Percentiles rank a stretch among this genome's conserved stretches.
Conservation (phyloP, 2,888 invertebrate genomes). For the Machimus atricapillus region DNA sequence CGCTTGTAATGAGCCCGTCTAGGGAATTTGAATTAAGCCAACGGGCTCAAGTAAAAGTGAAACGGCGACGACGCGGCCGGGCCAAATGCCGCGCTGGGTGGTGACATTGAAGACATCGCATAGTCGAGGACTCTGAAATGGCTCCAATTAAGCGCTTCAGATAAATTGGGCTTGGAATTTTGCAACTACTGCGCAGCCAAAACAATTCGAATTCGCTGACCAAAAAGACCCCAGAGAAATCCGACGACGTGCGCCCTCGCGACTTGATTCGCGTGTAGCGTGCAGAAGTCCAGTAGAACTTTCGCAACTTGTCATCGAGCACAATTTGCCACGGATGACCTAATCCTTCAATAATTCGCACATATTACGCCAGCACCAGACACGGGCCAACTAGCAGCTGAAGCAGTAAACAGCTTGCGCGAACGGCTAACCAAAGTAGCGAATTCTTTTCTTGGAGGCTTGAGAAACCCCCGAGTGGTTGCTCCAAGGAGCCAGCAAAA, state of each 20-base stretch:
- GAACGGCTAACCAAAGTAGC: background rate
- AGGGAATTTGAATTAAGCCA: background rate
- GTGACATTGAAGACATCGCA: background rate
- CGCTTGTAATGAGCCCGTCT: background rate
- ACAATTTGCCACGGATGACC: conserved; percentile 27
- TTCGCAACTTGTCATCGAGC: conserved; percentile 24
- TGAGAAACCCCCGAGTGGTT: background rate
- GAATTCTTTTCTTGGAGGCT: background rate
- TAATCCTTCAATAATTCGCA: conserved; percentile 32
- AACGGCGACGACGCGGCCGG: background rate
- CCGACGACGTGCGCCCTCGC: background rate
- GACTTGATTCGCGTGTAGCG: background rate
- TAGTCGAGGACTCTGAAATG: background rate
- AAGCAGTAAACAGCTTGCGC: background rate
- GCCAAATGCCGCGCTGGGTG: background rate
- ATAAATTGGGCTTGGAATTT: background rate
- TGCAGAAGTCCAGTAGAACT: background rate
- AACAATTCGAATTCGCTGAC: background rate
- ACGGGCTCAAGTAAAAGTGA: background rate
- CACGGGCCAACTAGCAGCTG: background rate
- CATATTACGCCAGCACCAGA: conserved; percentile 14
- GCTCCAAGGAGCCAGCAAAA: background rate
- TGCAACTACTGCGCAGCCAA: background rate
- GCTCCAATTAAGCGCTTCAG: background rate
- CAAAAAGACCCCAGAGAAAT: background rate